Percentiles rank a stretch among this genome's conserved stretches.
These are phyloP conservation scores for Siderastrea radians DNA, from an alignment of 92 coral and sea anemone genomes.

Conservation along the genomic window DNA sequence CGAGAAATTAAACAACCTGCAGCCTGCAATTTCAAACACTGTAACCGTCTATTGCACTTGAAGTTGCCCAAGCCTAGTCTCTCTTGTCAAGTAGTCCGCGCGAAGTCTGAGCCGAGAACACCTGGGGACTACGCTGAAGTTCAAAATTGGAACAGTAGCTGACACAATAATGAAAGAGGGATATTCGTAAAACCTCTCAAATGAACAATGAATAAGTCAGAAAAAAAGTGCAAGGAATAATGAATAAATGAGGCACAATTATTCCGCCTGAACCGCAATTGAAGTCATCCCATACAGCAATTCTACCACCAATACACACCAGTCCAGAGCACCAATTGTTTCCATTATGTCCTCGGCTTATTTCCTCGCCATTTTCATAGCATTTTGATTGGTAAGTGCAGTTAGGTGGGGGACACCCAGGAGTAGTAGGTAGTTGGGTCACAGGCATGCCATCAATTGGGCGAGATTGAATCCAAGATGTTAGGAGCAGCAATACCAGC, in stretches of 20 bases:
- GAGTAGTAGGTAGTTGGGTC: neutral
- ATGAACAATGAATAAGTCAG: no score
- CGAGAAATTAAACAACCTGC: no score
- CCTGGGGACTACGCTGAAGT: neutral
- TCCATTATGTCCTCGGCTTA: slow-evolving; percentile 33
- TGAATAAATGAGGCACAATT: no score
- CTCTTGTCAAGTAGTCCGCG: no score
- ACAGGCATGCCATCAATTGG: slow-evolving; percentile 20
- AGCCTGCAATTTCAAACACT: no score
- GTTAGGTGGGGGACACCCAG: neutral
- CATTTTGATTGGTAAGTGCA: neutral
- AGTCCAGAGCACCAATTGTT: slow-evolving; percentile 42
- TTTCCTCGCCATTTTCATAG: slow-evolving; percentile 31
- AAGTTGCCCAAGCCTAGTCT: no score
- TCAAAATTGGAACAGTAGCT: neutral
- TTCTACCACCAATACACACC: slow-evolving; percentile 38
- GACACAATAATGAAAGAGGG: neutral
- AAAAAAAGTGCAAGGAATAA: no score
- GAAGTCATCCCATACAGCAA: slow-evolving; percentile 56
- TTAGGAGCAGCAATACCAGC: neutral
- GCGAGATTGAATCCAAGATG: slow-evolving; percentile 17
- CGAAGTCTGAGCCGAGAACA: no score
- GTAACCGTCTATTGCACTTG: no score
- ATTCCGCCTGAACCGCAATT: slow-evolving; percentile 20
- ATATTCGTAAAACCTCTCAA: neutral